Evolutionary conservation across 35 echinoderm and acorn worm species (phyloP).

Genomic region (Patiria miniata): DNA sequence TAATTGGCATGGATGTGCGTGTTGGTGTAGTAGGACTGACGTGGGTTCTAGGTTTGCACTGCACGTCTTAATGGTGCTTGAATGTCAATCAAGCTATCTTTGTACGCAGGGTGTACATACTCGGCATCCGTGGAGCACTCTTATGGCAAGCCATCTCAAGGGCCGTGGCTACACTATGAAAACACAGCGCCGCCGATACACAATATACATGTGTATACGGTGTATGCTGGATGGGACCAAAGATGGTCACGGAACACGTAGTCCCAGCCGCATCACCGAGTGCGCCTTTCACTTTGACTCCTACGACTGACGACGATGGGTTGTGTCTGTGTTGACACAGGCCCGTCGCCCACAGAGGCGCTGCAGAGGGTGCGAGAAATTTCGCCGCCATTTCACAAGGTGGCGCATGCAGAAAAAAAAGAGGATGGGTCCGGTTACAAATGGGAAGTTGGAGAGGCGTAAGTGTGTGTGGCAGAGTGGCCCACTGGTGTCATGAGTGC

Average conservation of each 20-base stretch:
- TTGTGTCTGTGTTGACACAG: not conserved
- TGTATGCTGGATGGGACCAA: too few relatives aligned
- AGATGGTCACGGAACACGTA: not conserved
- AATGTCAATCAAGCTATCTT: slow-evolving; percentile 29
- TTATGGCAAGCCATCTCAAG: slow-evolving; percentile 16
- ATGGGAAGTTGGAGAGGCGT: too few relatives aligned
- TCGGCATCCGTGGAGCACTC: slow-evolving; percentile 16
- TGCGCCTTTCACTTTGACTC: not conserved
- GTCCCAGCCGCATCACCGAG: not conserved
- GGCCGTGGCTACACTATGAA: slow-evolving; percentile 24
- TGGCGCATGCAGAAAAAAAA: too few relatives aligned
- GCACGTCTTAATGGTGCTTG: slow-evolving; percentile 8
- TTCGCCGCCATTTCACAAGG: too few relatives aligned
- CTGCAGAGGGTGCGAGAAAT: not conserved
- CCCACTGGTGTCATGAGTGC: too few relatives aligned
- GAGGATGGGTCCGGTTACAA: too few relatives aligned
- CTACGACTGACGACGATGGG: not conserved
- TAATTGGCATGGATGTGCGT: slow-evolving; percentile 25
- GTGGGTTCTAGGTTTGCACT: slow-evolving; percentile 4
- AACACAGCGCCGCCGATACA: slow-evolving; percentile 14
- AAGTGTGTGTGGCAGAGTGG: too few relatives aligned
- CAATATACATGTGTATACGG: not conserved
- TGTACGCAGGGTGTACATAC: slow-evolving; percentile 6
- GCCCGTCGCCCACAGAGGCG: not conserved
- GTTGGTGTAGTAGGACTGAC: not conserved